Conservation (phyloP, 2,888 invertebrate species). For the Drosophila dives region DNA sequence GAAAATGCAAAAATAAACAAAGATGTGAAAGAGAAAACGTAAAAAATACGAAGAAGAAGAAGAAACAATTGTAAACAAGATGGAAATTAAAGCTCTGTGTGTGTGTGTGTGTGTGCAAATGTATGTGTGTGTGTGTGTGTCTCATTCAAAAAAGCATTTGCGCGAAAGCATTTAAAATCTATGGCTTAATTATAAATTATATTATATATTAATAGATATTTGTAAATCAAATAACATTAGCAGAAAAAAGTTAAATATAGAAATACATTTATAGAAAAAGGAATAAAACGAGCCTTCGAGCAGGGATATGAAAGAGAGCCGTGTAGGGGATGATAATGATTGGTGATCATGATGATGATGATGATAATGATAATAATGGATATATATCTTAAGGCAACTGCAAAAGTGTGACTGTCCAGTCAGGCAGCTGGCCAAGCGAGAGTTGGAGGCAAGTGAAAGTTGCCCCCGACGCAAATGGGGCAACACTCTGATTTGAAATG, state of each 20-base stretch:
- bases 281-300: constrained; percentile 35
- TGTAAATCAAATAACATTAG: constrained; percentile 21
- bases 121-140: neutral
- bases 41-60: constrained; percentile 25
- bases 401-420: constrained; percentile 9
- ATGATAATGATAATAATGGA: constrained; percentile 25
- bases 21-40: constrained; percentile 56
- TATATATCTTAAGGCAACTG: constrained; percentile 6
- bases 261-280: constrained; percentile 12
- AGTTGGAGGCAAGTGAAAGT: constrained; percentile 56
- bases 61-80: constrained; percentile 45
- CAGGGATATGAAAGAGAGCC: constrained; percentile 44
- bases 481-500: constrained; percentile 33
- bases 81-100: constrained; percentile 41
- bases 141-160: constrained; percentile 37
- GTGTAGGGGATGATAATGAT: constrained; percentile 26
- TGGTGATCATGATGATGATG: neutral
- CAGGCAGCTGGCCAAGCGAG: constrained; percentile 28
- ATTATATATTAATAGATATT: neutral
- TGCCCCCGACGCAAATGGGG: constrained; percentile 45
- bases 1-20: constrained; percentile 54
- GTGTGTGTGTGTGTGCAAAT: neutral
- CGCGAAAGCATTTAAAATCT: constrained; percentile 50
- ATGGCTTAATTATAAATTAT: constrained; percentile 25
- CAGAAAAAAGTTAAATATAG: constrained; percentile 24